Evolutionary conservation across 2,797 vertebrate genomes (phyloP).

Genomic region (Varecia variegata): DNA sequence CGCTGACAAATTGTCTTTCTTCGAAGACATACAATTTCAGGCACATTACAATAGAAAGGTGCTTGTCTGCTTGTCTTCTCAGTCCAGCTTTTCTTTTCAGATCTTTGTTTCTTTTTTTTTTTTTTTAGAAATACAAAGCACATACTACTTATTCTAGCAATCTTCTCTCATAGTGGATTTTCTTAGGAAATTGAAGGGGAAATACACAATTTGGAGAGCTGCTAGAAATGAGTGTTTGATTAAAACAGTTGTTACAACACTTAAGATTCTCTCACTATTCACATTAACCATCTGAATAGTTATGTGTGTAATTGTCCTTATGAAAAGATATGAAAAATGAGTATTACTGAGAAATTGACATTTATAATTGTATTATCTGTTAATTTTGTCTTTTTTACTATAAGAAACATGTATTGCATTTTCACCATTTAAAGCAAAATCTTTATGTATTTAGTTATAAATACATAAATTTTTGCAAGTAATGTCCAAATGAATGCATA

Average conservation of each 20-base stretch:
- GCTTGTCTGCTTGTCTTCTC: conserved; percentile 31
- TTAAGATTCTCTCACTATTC: background rate
- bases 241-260: background rate
- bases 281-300: background rate
- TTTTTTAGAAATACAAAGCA: conserved; percentile 48
- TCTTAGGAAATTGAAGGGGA: background rate
- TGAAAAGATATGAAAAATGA: background rate
- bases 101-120: conserved; percentile 24
- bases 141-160: background rate
- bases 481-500: background rate
- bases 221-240: conserved; percentile 36
- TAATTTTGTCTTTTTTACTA: background rate
- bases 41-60: conserved; percentile 51
- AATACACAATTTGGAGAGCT: background rate
- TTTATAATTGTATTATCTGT: background rate
- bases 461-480: background rate
- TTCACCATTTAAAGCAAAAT: background rate
- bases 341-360: background rate
- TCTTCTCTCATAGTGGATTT: background rate
- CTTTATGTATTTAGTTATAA: background rate
- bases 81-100: conserved; percentile 43
- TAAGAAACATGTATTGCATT: background rate
- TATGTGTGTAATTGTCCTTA: background rate
- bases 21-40: conserved; percentile 66
- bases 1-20: conserved; percentile 78